Evolutionary conservation across 2,797 vertebrate species (phyloP).

Genomic region (Tadarida brasiliensis): DNA sequence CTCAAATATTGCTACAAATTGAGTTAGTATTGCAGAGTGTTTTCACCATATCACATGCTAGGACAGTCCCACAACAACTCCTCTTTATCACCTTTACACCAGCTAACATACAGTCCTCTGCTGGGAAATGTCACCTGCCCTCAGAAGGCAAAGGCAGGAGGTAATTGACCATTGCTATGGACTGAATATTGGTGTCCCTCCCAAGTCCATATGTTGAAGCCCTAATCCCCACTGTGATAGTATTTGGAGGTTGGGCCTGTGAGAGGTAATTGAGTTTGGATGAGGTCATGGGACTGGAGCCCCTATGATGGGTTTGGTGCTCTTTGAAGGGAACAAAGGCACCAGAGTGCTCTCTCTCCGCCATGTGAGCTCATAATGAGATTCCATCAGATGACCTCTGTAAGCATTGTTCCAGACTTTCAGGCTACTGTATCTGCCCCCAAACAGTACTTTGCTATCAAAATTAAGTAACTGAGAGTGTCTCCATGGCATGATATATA

Average conservation of each 20-base stretch:
- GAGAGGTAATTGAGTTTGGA: not conserved
- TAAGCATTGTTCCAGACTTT: not conserved
- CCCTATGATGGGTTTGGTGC: not conserved
- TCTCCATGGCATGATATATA: not conserved
- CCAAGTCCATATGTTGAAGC: not conserved
- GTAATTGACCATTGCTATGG: not conserved
- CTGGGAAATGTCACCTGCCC: not conserved
- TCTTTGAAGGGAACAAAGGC: not conserved
- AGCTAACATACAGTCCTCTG: not conserved
- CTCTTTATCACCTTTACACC: not conserved
- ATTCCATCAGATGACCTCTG: not conserved
- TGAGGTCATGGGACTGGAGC: not conserved
- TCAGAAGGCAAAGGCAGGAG: constrained; percentile 3
- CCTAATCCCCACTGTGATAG: not conserved
- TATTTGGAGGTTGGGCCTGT: not conserved
- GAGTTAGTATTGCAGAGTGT: not conserved
- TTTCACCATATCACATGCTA: not conserved
- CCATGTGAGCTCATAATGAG: not conserved
- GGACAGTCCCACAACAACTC: not conserved
- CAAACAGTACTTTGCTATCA: not conserved
- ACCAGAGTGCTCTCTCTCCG: not conserved
- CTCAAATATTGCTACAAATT: not conserved
- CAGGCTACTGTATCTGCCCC: not conserved
- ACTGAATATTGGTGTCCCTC: not conserved
- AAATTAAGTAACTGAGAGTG: not conserved